Conservation (phyloP, 1,140 invertebrate species). For the Myzus persicae region DNA sequence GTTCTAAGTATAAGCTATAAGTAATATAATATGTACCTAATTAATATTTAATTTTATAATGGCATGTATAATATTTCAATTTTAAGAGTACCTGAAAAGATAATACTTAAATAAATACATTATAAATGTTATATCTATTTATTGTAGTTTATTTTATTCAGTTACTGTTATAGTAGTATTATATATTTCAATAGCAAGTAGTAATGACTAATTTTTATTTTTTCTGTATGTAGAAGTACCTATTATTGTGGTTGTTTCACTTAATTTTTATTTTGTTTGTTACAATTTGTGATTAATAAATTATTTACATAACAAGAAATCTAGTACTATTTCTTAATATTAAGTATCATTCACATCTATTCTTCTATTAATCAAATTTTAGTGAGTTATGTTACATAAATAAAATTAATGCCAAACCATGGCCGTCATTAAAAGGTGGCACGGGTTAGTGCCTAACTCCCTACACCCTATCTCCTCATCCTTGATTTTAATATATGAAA, state of each 20-base stretch:
- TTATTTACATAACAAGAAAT: neutral
- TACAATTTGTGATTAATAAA: conserved; percentile 21
- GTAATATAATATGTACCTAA: neutral
- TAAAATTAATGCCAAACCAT: neutral
- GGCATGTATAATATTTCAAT: neutral
- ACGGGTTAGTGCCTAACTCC: too few relatives aligned
- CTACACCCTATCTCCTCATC: too few relatives aligned
- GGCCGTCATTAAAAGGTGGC: too few relatives aligned
- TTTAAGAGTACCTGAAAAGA: conserved; percentile 38
- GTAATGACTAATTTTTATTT: neutral
- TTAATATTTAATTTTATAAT: neutral
- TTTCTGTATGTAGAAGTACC: neutral
- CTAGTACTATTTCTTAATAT: neutral
- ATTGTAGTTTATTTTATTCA: conserved; percentile 26
- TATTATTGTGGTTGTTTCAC: conserved; percentile 21
- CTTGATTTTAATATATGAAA: too few relatives aligned
- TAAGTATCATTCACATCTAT: neutral
- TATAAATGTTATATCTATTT: neutral
- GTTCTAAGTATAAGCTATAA: neutral
- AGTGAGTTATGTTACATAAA: neutral
- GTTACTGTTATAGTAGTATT: conserved; percentile 8
- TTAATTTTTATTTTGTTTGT: neutral
- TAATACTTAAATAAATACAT: neutral
- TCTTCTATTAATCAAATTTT: neutral
- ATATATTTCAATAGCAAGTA: neutral